Percentiles rank a stretch among this genome's conserved stretches.
Evolutionary conservation across 2,888 invertebrate species (phyloP).

Genomic region (Biston betularia): DNA sequence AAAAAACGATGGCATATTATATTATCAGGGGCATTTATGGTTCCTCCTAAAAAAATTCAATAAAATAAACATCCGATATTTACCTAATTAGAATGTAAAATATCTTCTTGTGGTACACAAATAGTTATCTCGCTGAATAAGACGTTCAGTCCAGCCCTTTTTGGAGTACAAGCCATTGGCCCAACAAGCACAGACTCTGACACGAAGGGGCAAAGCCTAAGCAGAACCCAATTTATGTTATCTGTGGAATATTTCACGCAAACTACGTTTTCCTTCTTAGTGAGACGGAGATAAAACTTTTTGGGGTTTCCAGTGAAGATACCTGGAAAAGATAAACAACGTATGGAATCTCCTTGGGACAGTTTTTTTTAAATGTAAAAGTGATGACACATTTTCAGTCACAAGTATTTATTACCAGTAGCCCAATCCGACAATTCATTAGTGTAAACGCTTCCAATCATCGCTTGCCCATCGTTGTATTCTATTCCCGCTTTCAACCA

Average conservation of each 20-base stretch:
- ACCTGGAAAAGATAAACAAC: conserved; percentile 56
- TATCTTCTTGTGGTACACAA: conserved; percentile 60
- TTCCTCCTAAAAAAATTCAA: too few species aligned
- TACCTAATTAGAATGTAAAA: conserved; percentile 71
- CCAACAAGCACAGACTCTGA: conserved; percentile 61
- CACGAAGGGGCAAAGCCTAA: conserved; percentile 65
- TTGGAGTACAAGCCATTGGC: conserved; percentile 69
- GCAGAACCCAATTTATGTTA: conserved; percentile 60
- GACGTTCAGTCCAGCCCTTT: conserved; percentile 61
- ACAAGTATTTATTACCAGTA: conserved; percentile 26
- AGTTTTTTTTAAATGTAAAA: too few species aligned
- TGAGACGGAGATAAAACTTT: conserved; percentile 71
- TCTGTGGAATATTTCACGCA: conserved; percentile 74
- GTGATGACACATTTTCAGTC: too few species aligned
- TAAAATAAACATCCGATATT: conserved; percentile 4
- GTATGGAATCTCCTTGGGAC: not conserved
- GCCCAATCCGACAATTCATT: conserved; percentile 74
- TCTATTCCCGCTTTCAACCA: conserved; percentile 78
- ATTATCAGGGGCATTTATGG: too few species aligned
- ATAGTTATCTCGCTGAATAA: conserved; percentile 62
- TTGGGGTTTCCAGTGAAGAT: conserved; percentile 65
- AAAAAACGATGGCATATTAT: too few species aligned
- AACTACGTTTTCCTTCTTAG: conserved; percentile 58
- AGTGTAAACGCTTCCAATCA: conserved; percentile 73
- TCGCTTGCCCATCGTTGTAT: conserved; percentile 73